Conservation (phyloP, 2,797 vertebrate species). For the Malurus leucopterus region DNA sequence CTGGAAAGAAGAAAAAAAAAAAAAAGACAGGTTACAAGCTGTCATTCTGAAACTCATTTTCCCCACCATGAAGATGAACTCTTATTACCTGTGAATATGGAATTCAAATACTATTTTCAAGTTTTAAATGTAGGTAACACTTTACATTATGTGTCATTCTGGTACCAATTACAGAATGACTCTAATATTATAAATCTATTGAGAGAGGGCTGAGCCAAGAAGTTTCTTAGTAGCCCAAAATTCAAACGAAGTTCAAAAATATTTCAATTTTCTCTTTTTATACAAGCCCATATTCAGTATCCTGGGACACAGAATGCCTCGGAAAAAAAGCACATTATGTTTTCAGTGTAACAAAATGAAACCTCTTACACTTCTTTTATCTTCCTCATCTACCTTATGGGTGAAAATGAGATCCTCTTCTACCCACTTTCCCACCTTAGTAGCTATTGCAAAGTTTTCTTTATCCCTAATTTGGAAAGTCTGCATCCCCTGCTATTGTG, state of each 20-base stretch:
- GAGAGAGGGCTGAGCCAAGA: slow-evolving; percentile 6
- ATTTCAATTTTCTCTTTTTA: background rate
- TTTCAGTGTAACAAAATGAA: background rate
- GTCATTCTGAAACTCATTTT: slow-evolving; percentile 68
- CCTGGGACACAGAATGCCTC: background rate
- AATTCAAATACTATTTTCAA: slow-evolving; percentile 73
- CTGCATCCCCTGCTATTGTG: background rate
- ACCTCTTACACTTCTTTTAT: background rate
- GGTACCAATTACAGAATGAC: slow-evolving; percentile 60
- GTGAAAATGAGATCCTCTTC: background rate
- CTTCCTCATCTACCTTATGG: background rate
- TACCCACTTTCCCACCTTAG: background rate
- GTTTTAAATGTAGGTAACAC: slow-evolving; percentile 69
- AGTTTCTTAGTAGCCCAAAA: background rate
- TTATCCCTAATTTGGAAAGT: background rate
- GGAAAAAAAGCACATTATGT: background rate
- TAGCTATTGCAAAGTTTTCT: background rate
- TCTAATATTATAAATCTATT: slow-evolving; percentile 30
- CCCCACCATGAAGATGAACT: slow-evolving; percentile 59
- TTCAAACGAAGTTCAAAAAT: background rate
- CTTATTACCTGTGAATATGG: slow-evolving; percentile 68
- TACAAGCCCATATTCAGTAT: background rate
- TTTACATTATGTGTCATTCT: slow-evolving; percentile 65
- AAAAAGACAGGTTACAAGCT: slow-evolving; percentile 25
- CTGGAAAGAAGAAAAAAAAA: slow-evolving; percentile 1